These are phyloP conservation scores for Linnaemya tessellans DNA, from an alignment of 2,888 invertebrate genomes.

Conservation along the genomic window DNA sequence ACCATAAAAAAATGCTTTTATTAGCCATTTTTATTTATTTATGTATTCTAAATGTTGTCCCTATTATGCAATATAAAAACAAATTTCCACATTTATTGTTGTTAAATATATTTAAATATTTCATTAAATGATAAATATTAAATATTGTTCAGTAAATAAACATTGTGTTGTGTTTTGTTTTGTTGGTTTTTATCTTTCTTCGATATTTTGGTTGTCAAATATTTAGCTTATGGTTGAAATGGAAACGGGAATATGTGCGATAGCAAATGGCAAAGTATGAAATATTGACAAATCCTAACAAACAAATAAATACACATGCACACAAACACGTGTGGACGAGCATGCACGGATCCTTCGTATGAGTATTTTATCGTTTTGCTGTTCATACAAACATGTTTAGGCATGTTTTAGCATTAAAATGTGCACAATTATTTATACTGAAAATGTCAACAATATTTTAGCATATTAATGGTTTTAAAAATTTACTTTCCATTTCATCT, in stretches of 20 bases:
- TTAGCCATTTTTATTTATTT: neutral
- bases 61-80: too few relatives aligned
- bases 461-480: neutral
- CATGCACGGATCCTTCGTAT: neutral
- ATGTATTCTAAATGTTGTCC: neutral
- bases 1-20: neutral
- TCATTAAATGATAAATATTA: constrained; percentile 10
- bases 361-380: neutral
- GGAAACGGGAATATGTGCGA: neutral
- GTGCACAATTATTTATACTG: neutral
- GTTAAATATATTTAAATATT: neutral
- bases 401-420: neutral
- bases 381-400: neutral
- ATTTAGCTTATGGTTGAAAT: constrained; percentile 24
- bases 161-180: neutral
- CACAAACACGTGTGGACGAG: neutral
- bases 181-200: constrained; percentile 26
- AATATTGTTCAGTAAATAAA: constrained; percentile 22
- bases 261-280: neutral
- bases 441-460: neutral
- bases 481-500: too few relatives aligned
- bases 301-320: neutral
- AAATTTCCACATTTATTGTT: constrained; percentile 1
- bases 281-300: neutral
- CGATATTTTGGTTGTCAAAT: constrained; percentile 32